Evolutionary conservation across 2,797 vertebrate species (phyloP).

Genomic region (Premnoplex brunnescens): DNA sequence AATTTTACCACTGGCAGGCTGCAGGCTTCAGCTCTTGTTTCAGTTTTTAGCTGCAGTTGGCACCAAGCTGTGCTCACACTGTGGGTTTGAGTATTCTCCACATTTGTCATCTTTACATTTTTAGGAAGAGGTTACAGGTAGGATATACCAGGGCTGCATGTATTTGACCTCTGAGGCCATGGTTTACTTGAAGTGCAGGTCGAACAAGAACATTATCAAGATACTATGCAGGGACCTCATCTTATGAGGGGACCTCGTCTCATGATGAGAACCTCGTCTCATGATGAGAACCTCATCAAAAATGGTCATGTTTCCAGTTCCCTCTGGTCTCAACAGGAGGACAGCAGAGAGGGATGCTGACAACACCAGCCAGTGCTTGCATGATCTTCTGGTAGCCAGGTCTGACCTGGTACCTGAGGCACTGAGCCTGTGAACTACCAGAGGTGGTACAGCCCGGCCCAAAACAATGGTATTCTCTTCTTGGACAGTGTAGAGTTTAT

Average conservation of each 20-base stretch:
- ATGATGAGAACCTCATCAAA: not conserved
- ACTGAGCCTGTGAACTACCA: not conserved
- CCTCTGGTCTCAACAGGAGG: not conserved
- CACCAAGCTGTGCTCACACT: not conserved
- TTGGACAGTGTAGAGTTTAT: not conserved
- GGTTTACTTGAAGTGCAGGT: not conserved
- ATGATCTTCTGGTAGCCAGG: fast-evolving
- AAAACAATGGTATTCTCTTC: not conserved
- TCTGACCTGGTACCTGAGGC: not conserved
- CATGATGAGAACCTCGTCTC: not conserved
- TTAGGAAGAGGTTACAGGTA: not conserved
- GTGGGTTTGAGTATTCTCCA: not conserved
- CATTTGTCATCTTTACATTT: not conserved
- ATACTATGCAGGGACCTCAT: not conserved
- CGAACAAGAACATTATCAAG: fast-evolving
- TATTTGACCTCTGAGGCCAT: not conserved
- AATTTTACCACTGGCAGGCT: not conserved
- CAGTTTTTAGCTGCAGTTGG: not conserved
- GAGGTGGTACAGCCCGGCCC: not conserved
- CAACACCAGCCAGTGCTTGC: not conserved
- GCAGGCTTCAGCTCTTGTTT: not conserved
- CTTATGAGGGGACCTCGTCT: not conserved
- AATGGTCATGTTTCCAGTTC: not conserved
- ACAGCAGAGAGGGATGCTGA: not conserved
- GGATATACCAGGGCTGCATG: not conserved